Conservation (phyloP, 2,113 vertebrate genomes). For the Tursiops truncatus region DNA sequence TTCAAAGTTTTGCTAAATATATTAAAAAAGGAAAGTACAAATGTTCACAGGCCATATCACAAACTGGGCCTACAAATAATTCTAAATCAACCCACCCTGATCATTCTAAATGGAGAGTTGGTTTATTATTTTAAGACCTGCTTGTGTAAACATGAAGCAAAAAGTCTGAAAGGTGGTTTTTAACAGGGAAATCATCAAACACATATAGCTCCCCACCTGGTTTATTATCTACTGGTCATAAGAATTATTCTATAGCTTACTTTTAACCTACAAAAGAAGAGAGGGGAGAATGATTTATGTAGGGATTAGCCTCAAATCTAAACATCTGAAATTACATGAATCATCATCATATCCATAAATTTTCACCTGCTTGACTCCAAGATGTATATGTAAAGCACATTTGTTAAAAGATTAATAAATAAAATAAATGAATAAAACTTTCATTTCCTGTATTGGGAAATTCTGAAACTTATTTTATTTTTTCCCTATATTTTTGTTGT, state of each 20-base stretch:
- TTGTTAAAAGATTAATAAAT: constrained; percentile 15
- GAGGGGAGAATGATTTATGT: not conserved
- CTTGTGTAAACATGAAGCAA: not conserved
- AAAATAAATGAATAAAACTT: not conserved
- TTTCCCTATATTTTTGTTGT: not conserved
- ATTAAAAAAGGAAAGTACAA: not conserved
- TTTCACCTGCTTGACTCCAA: not conserved
- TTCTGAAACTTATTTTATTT: not conserved
- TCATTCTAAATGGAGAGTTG: not conserved
- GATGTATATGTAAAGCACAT: not conserved
- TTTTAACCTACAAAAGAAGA: not conserved
- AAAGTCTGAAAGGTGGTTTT: constrained; percentile 15
- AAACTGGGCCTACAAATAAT: not conserved
- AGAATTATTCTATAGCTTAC: constrained; percentile 28
- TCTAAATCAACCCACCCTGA: not conserved
- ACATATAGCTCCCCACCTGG: not conserved
- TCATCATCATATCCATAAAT: not conserved
- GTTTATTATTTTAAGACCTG: constrained; percentile 26
- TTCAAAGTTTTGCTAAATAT: constrained; percentile 1
- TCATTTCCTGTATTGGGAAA: constrained; percentile 1
- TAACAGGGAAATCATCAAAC: constrained; percentile 31
- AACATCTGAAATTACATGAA: constrained; percentile 32
- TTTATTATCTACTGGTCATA: constrained; percentile 33
- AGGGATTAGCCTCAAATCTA: not conserved
- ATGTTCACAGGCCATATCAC: not conserved